A percentile compares a stretch with the other conserved stretches of the same genome.
phyloP scores from a whole-genome alignment of 1,140 invertebrate genomes.

The Aleiodes sp. region DNA sequence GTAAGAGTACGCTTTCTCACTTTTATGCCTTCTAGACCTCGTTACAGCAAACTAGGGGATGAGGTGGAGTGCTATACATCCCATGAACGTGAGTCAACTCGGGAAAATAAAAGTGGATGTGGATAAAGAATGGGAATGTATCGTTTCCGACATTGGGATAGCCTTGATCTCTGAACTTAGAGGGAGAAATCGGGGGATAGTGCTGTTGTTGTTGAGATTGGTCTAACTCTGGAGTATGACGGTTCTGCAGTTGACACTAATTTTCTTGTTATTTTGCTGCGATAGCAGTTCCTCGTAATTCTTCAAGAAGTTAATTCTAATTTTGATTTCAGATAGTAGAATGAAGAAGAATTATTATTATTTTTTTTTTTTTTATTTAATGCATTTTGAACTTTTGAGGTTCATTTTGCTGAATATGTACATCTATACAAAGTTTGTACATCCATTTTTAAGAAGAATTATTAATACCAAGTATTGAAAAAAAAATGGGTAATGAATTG shows the following conservation, averaged over 20 bases:
- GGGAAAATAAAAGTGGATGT: not conserved
- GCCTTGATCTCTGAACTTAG: not conserved
- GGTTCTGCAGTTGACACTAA: not conserved
- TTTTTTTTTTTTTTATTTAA: too few species aligned
- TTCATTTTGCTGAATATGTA: too few species aligned
- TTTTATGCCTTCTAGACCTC: conserved; percentile 19
- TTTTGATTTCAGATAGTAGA: too few species aligned
- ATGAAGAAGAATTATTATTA: too few species aligned
- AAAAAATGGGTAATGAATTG: not conserved
- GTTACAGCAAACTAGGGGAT: not conserved
- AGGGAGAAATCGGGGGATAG: not conserved
- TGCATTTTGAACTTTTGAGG: too few species aligned
- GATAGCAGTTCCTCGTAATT: too few species aligned
- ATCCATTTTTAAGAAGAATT: not conserved
- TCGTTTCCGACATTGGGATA: not conserved
- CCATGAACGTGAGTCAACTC: conserved; percentile 21
- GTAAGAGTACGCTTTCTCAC: conserved; percentile 7
- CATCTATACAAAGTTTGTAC: too few species aligned
- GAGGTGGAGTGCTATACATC: conserved; percentile 8
- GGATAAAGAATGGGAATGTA: not conserved
- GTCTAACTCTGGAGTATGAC: not conserved
- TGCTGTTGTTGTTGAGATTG: not conserved
- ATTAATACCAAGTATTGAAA: not conserved
- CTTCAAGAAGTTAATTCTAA: too few species aligned
- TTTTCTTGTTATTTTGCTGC: conserved; percentile 7